A percentile compares a stretch with the other conserved stretches of the same genome.
These are phyloP conservation scores for Oryzias curvinotus DNA, from an alignment of 2,113 vertebrate species.

Conservation along the genomic window DNA sequence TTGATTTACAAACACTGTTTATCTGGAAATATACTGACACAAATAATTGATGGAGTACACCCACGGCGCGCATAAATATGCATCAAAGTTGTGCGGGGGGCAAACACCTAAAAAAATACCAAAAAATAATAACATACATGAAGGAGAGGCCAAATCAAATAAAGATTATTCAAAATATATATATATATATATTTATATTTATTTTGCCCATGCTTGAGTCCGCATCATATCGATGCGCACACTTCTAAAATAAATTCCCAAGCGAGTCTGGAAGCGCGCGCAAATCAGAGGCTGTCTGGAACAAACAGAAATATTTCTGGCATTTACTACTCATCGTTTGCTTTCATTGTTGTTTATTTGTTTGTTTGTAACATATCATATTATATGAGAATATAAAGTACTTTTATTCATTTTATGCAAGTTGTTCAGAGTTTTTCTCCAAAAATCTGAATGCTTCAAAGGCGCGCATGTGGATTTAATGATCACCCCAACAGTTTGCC, in stretches of 20 bases:
- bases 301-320: too few species aligned
- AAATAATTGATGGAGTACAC: constrained; percentile 75
- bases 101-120: constrained; percentile 50
- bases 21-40: constrained; percentile 72
- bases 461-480: too few species aligned
- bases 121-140: constrained; percentile 14
- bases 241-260: constrained; percentile 61
- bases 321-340: too few species aligned
- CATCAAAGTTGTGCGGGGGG: constrained; percentile 57
- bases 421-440: too few species aligned
- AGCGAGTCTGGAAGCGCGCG: constrained; percentile 36
- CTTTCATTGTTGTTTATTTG: too few species aligned
- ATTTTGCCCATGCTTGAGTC: constrained; percentile 35
- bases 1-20: constrained; percentile 77
- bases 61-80: constrained; percentile 66
- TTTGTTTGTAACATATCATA: too few species aligned
- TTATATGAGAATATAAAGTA: too few species aligned
- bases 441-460: too few species aligned
- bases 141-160: constrained; percentile 46
- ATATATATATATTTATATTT: neutral
- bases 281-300: neutral
- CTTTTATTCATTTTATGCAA: too few species aligned
- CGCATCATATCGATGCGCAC: constrained; percentile 54
- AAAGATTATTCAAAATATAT: constrained; percentile 62
- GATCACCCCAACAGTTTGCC: too few species aligned